Evolutionary conservation across 2,113 vertebrate genomes (phyloP), one percentile per base, ranked within the genome.

Genomic region (Talpa occidentalis): DNA sequence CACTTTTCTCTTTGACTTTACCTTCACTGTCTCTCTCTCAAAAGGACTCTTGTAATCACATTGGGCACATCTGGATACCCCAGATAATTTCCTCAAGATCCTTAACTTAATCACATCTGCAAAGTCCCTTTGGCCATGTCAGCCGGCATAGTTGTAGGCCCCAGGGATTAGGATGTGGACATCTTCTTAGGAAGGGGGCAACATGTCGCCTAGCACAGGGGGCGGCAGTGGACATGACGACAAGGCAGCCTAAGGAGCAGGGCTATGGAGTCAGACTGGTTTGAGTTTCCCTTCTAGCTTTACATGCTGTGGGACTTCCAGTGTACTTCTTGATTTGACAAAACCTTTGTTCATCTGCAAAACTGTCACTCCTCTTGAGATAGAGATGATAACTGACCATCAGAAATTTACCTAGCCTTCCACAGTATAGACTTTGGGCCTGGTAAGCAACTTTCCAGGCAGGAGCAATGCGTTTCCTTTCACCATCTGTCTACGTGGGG

Each of bases 51-150:
- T 60, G 83, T 42, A 69, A 0, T 30, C 35, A 49, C 56, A 47
- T 24, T 74, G 64, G 40, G 10, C 10, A 12, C 70, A 28, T 22
- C 12, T 42, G 32, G 60, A 76, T 37, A 62, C 49, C 30, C 54
- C 64, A 32, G 24, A 37, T 44, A 35, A 42, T 67, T 22, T 78
- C 86, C 70, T 59, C 35, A 83, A 84, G 24, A 79, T 32, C 52
- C 35, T 83, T 73, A 44, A 79, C 19, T 67, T 69, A 88, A 88
- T 78, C 83, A 59, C 40, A 91, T n/a, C 77, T 78, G 70, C 56
- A 26, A 42, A 76, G n/a, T 70, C 19, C 32, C 16, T 92, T 67
- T 89, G 79, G 66, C 40, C 69, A 35, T 17, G 10, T 69, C 66
- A 83, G 15, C 37, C 73, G 19, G 88, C 10, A 35, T 52, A 90